These are phyloP conservation scores for Thamnophis sirtalis DNA, from an alignment of 2,113 vertebrate species.

Conservation along the genomic window DNA sequence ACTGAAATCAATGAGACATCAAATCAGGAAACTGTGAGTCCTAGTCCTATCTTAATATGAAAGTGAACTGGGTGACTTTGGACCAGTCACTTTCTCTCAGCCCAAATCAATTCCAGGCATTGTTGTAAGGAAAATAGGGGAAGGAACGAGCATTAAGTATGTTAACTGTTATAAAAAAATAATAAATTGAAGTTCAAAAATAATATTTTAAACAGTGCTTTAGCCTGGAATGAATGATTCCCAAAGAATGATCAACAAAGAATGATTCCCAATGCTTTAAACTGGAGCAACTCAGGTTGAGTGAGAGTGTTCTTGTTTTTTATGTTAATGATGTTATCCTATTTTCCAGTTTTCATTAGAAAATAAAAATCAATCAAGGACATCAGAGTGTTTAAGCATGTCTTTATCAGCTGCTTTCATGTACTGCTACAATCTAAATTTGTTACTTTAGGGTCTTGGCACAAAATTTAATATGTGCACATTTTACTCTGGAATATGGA, in stretches of 20 bases:
- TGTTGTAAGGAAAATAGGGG: not conserved
- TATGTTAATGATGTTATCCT: not conserved
- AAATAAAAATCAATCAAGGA: slow-evolving; percentile 2
- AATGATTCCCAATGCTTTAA: not conserved
- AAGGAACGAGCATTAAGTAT: not conserved
- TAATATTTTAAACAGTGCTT: not conserved
- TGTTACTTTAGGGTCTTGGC: slow-evolving; percentile 5
- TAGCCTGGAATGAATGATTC: not conserved
- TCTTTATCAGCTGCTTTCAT: slow-evolving; percentile 28
- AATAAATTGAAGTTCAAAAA: not conserved
- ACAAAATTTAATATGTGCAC: slow-evolving; percentile 27
- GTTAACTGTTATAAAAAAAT: not conserved
- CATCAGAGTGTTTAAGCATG: slow-evolving; percentile 16
- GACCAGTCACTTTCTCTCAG: not conserved
- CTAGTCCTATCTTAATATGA: not conserved
- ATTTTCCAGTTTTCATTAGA: slow-evolving; percentile 15
- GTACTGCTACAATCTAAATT: slow-evolving; percentile 10
- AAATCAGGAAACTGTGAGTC: not conserved
- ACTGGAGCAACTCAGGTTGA: not conserved
- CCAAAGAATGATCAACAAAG: too few species aligned
- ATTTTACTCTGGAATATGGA: not conserved
- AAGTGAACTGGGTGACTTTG: not conserved
- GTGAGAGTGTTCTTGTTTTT: not conserved
- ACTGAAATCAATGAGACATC: not conserved
- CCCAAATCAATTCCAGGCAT: not conserved